Evolutionary conservation across 2,888 invertebrate genomes (phyloP).

Genomic region (Uropetala carovei): DNA sequence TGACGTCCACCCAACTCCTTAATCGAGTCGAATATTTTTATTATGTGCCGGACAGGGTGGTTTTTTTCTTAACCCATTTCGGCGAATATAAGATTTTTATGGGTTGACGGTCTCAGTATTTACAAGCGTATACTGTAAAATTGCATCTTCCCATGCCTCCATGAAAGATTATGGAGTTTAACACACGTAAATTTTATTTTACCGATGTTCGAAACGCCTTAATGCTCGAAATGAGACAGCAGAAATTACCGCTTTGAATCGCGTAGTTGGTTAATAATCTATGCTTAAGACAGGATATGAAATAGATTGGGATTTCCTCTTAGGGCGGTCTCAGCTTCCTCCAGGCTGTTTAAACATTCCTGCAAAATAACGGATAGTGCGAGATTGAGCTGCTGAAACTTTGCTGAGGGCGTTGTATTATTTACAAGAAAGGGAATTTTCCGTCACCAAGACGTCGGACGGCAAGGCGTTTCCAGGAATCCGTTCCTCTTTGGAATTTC

Average conservation of each 20-base stretch:
- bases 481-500: slow-evolving; percentile 3
- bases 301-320: not conserved
- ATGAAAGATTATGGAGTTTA: too few species aligned
- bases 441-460: not conserved
- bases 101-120: too few species aligned
- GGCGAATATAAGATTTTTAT: too few species aligned
- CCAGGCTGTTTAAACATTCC: not conserved
- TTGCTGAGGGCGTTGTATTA: not conserved
- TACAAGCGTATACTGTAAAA: too few species aligned
- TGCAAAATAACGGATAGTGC: not conserved
- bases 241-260: too few species aligned
- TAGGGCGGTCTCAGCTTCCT: not conserved
- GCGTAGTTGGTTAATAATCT: too few species aligned
- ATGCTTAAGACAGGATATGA: too few species aligned
- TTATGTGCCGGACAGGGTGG: not conserved
- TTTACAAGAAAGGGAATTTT: slow-evolving; percentile 21
- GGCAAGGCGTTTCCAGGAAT: slow-evolving; percentile 24
- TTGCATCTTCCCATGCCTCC: too few species aligned
- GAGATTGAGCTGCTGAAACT: not conserved
- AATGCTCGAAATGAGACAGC: too few species aligned
- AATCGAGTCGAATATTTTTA: not conserved
- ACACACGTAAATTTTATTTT: too few species aligned
- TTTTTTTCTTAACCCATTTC: not conserved
- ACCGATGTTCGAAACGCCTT: too few species aligned
- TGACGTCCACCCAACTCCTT: not conserved